A percentile compares a stretch with the other conserved stretches of the same genome.
Conservation (phyloP, 2,797 vertebrate genomes). For the Garrulus glandarius region DNA sequence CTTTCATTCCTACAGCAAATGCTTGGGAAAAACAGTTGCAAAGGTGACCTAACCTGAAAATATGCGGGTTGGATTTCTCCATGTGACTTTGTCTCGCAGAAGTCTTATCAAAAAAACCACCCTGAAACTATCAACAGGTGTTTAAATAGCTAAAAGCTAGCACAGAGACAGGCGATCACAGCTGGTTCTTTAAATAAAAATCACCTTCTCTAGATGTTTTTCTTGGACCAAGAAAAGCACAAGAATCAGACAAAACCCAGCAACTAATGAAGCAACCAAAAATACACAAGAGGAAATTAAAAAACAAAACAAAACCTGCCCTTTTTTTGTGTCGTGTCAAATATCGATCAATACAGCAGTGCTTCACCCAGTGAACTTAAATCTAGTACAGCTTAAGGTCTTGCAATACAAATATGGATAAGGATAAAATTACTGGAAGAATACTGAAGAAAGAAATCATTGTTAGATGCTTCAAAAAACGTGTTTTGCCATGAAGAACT, state of each 20-base stretch:
- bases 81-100: fast-evolving
- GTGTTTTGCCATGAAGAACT: not conserved
- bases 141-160: not conserved
- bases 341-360: not conserved
- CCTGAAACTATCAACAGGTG: not conserved
- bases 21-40: not conserved
- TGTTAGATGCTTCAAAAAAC: not conserved
- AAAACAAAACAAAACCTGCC: too few species aligned
- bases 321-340: fast-evolving
- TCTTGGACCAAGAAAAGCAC: not conserved
- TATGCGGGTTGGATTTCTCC: not conserved
- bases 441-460: not conserved
- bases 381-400: not conserved
- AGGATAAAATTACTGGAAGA: not conserved
- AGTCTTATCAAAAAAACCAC: fast-evolving
- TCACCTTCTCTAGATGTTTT: not conserved
- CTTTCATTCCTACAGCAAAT: not conserved
- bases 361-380: not conserved
- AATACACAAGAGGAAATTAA: not conserved
- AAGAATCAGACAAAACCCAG: not conserved
- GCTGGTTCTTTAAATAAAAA: not conserved
- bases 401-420: not conserved
- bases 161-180: not conserved
- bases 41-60: not conserved
- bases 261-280: fast-evolving